Evolutionary conservation across 2,113 vertebrate species (phyloP), one percentile per base, ranked within the genome.

Genomic region (Steatornis caripensis): DNA sequence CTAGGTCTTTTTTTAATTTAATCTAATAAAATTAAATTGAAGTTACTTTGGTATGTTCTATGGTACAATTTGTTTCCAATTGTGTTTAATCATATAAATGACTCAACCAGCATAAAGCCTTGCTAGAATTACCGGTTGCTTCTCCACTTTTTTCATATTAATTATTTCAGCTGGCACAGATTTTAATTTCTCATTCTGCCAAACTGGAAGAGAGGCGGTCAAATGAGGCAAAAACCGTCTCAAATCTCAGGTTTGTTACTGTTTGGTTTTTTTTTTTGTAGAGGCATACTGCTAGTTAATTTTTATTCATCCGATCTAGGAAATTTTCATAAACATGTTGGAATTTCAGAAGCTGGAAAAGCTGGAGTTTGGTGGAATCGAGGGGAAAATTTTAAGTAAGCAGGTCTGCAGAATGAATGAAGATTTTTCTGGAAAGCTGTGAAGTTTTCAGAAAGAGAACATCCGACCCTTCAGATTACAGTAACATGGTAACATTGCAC

Each of bases 321-420:
- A 98, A 70, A 57, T 98, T 58, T 98, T 99, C 96, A 75, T 97
- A 90, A 98, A 95, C 22, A 89, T 98, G 29, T 51, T 98, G 91
- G 98, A 98, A 84, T 98, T 99, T 94, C 97, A 99, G 93, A 98
- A 98, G 70, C 91, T 99, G 95, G 98, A 99, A 93, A 99, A 98
- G 89, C 49, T 99, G 69, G 95, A 98, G 84, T 98, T 99, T 97
- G 97, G 97, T 49, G 98, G 98, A 45, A 75, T 94, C 53, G 97
- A 98, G 72, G 98, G 98, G 53, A 97, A 97, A 58, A 62, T 97
- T 84, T 98, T 98, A 90, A 98, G 96, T 87, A 97, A 98, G 39
- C 91, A 97, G 45, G 96, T 98, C 54, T 95, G 46, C 39, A 81
- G 96, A 80, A 97, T 98, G 76, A 97, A 92, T 55, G 83, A 90